Evolutionary conservation across 1,140 invertebrate genomes (phyloP).

Genomic region (Muscidifurax raptorellus): DNA sequence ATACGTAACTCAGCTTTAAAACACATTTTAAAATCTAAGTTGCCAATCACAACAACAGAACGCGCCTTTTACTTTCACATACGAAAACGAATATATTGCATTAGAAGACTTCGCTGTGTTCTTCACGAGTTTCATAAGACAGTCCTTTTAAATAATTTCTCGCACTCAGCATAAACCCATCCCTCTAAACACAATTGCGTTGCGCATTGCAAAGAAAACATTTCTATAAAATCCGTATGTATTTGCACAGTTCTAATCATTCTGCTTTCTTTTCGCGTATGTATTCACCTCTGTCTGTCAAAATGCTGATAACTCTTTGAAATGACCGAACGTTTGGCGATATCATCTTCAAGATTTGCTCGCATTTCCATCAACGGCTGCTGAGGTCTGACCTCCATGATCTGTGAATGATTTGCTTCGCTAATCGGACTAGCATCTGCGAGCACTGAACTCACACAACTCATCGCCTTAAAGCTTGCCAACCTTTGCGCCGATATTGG

Average conservation of each 20-base stretch:
- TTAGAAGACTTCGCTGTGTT: slow-evolving; percentile 24
- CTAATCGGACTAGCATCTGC: neutral
- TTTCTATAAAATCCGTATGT: slow-evolving; percentile 15
- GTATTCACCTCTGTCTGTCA: neutral
- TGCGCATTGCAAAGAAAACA: slow-evolving; percentile 14
- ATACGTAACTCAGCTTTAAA: slow-evolving; percentile 47
- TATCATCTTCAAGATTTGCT: neutral
- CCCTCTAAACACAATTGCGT: neutral
- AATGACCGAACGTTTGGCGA: neutral
- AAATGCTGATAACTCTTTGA: neutral
- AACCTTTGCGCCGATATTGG: slow-evolving; percentile 83
- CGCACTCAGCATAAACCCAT: slow-evolving; percentile 21
- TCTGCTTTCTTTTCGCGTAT: neutral
- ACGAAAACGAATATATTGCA: slow-evolving; percentile 43
- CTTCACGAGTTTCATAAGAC: slow-evolving; percentile 19
- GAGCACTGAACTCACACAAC: slow-evolving; percentile 7
- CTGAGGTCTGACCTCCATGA: neutral
- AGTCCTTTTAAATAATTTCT: neutral
- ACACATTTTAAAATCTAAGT: slow-evolving; percentile 47
- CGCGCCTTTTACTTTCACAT: slow-evolving; percentile 23
- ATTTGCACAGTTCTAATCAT: slow-evolving; percentile 32
- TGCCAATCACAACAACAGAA: slow-evolving; percentile 50
- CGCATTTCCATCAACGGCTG: neutral
- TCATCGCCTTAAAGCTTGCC: neutral
- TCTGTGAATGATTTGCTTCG: neutral